Evolutionary conservation across 2,888 invertebrate species (phyloP), one percentile per base, ranked within the genome.

Genomic region (Drosophila maculinotata): DNA sequence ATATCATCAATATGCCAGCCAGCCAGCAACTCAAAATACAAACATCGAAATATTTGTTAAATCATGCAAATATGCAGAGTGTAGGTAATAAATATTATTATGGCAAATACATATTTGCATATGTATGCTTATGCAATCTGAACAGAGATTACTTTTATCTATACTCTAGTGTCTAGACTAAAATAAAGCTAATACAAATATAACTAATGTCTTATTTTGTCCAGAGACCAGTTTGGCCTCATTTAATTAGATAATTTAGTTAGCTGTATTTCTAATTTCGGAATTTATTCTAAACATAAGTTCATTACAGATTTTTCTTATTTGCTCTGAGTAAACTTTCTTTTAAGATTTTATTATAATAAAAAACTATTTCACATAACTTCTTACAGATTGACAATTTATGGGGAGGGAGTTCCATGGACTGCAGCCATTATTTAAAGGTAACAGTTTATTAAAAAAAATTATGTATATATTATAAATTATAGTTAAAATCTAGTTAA

Each of bases 1-100:
- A 60, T 64, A 59, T 64, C 77, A 77, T 76, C 77, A 79, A 76
- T 78, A 76, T 63, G 17, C 12, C 33, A 10, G 14, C 33, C 4
- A 39, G 12, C 25, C 30, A 58, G 14, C 1, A 30, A 58, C 28
- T 36, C 15, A 31, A 53, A 53, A 20, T 48, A 20, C 36, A 25
- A 36, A 31, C 26, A 33, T 25, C 15, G 6, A 23, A 31, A 33
- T 63, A 64, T 35, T 41, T 62, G 17, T 48, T 63, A 49, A 63
- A 12, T 7, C 28, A 42, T 30, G 23, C 15, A 59, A 60, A 42
- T 15, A 25, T n/a, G n/a, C n/a, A n/a, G n/a, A n/a, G n/a, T n/a
- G n/a, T n/a, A n/a, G n/a, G n/a, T n/a, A n/a, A n/a, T n/a, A n/a
- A n/a, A n/a, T n/a, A n/a, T n/a, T n/a, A n/a, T 9, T 6, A 0